These are phyloP conservation scores for Enteromius fasciolatus DNA, from an alignment of 2,797 vertebrate genomes.

Conservation along the genomic window DNA sequence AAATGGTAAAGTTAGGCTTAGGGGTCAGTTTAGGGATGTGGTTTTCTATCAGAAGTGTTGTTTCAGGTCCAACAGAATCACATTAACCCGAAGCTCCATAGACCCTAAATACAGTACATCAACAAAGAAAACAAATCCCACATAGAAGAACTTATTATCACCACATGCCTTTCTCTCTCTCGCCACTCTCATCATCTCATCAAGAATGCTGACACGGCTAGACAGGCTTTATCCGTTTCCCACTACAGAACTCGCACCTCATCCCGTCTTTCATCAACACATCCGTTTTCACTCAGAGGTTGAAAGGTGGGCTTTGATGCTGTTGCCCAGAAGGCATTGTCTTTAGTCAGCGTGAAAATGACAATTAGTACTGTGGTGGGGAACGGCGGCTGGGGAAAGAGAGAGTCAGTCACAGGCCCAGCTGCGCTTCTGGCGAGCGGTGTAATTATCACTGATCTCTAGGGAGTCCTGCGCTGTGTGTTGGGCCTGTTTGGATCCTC, in stretches of 20 bases:
- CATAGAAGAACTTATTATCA: neutral
- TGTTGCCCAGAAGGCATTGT: slow-evolving; percentile 48
- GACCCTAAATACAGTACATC: neutral
- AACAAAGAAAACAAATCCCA: slow-evolving; percentile 7
- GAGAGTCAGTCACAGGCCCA: slow-evolving; percentile 45
- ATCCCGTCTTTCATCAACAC: slow-evolving; percentile 36
- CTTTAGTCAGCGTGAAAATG: slow-evolving; percentile 58
- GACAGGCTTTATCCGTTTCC: slow-evolving; percentile 19
- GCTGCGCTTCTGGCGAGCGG: slow-evolving; percentile 58
- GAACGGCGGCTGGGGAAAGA: slow-evolving; percentile 23
- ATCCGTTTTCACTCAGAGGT: slow-evolving; percentile 37
- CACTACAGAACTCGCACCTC: slow-evolving; percentile 43
- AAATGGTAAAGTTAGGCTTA: neutral
- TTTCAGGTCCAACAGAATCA: neutral
- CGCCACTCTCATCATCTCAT: slow-evolving; percentile 15
- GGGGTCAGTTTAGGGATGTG: neutral
- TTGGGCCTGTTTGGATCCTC: slow-evolving; percentile 59
- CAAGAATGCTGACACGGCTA: slow-evolving; percentile 27
- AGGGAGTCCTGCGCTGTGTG: slow-evolving; percentile 54
- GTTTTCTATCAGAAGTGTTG: neutral
- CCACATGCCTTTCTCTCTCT: neutral
- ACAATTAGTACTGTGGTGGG: slow-evolving; percentile 53
- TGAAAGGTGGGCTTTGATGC: slow-evolving; percentile 55
- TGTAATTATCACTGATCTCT: slow-evolving; percentile 61
- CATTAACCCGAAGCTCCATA: neutral